phyloP scores from a whole-genome alignment of 1,140 invertebrate genomes.

The Pogonomyrmex californicus region DNA sequence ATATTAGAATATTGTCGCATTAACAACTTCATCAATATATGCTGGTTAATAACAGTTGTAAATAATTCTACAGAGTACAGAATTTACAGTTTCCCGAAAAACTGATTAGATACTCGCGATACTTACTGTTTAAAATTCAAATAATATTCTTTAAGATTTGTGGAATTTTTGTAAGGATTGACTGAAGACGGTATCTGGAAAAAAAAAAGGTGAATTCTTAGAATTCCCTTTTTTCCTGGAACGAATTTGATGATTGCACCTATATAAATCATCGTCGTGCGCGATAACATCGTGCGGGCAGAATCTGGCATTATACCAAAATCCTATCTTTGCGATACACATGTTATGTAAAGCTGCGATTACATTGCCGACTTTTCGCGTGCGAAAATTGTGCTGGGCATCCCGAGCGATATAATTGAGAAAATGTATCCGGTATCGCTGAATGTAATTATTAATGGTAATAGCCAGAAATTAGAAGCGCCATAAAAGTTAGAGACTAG shows the following conservation, averaged over 20 bases:
- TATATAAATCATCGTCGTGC: slow-evolving; percentile 43
- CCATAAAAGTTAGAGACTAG: not conserved
- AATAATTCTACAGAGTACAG: not conserved
- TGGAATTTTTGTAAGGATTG: not conserved
- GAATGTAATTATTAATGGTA: not conserved
- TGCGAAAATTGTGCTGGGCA: not conserved
- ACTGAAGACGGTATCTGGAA: not conserved
- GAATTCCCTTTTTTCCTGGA: not conserved
- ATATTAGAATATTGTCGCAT: slow-evolving; percentile 2
- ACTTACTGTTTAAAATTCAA: not conserved
- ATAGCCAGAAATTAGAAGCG: not conserved
- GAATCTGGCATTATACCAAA: slow-evolving; percentile 40
- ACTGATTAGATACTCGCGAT: not conserved
- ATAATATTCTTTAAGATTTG: not conserved
- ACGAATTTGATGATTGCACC: slow-evolving; percentile 35
- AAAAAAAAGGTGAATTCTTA: not conserved
- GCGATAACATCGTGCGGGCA: slow-evolving; percentile 39
- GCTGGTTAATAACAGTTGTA: not conserved
- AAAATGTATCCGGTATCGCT: not conserved
- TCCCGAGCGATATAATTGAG: not conserved
- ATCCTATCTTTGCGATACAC: slow-evolving; percentile 34
- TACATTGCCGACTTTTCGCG: slow-evolving; percentile 8
- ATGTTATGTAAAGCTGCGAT: slow-evolving; percentile 33
- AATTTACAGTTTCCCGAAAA: not conserved
- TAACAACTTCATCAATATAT: not conserved